Percentiles rank a stretch among this genome's conserved stretches.
These are phyloP conservation scores for Drosophila auraria DNA, from an alignment of 1,140 invertebrate genomes.

Conservation along the genomic window DNA sequence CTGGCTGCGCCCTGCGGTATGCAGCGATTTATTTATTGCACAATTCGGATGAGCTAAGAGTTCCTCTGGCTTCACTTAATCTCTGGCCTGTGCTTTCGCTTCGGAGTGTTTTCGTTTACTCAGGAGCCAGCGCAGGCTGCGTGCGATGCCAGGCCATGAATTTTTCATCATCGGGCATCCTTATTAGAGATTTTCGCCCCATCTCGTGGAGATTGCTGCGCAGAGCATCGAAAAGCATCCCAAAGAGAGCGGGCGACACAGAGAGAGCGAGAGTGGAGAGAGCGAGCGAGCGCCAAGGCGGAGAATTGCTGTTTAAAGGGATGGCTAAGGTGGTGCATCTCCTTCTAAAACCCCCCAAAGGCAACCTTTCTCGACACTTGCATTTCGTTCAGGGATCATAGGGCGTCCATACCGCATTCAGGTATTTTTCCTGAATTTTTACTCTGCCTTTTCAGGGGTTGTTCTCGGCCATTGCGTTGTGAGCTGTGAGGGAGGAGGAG, in stretches of 20 bases:
- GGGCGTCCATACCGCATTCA: conserved; percentile 3
- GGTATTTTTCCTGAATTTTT: conserved; percentile 27
- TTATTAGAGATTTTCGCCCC: conserved; percentile 81
- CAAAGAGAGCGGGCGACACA: conserved; percentile 11
- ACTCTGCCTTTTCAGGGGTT: conserved; percentile 23
- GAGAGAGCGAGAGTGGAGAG: conserved; percentile 15
- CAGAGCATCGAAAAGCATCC: conserved; percentile 49
- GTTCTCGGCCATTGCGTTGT: conserved; percentile 6
- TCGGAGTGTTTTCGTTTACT: conserved; percentile 82
- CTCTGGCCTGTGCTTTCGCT: conserved; percentile 55
- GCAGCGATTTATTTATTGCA: conserved; percentile 65
- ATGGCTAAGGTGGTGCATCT: conserved; percentile 21
- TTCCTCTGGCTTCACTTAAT: conserved; percentile 5
- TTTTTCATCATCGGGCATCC: conserved; percentile 72
- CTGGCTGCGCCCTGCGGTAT: conserved; percentile 30
- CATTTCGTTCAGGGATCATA: not conserved
- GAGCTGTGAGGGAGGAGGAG: not conserved
- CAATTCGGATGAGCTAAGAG: conserved; percentile 41
- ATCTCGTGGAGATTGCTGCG: conserved; percentile 72
- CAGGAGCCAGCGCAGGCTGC: conserved; percentile 72
- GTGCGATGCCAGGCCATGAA: conserved; percentile 73
- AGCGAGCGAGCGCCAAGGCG: not conserved
- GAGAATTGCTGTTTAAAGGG: conserved; percentile 1
- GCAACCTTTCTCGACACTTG: not conserved
- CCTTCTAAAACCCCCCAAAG: not conserved